Conservation (phyloP, 35 echinoderm and acorn worm species). For the Ophiothrix spiculata region DNA sequence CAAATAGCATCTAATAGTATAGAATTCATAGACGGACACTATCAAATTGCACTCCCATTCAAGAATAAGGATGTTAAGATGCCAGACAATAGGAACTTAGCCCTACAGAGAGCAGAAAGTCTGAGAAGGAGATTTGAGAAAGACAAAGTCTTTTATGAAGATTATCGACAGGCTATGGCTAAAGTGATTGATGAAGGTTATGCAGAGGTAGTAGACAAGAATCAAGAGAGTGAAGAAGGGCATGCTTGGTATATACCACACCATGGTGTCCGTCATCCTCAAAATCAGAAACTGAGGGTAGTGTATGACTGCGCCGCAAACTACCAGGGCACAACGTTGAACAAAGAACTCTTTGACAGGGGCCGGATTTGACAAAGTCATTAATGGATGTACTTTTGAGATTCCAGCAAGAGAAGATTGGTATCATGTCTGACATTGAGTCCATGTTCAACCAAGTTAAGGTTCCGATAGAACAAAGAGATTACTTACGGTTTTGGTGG, state of each 20-base stretch:
- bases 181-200: background rate
- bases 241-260: background rate
- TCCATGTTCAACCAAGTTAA: slow-evolving; percentile 4
- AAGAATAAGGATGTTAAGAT: background rate
- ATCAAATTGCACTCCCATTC: background rate
- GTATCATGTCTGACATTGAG: slow-evolving; percentile 58
- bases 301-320: background rate
- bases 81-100: background rate
- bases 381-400: slow-evolving; percentile 54
- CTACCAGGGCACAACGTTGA: background rate
- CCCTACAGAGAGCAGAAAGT: background rate
- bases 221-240: no score
- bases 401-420: slow-evolving; percentile 54
- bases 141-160: background rate
- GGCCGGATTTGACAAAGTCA: slow-evolving; percentile 64
- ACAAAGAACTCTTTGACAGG: no score
- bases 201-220: background rate
- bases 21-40: background rate
- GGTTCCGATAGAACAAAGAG: slow-evolving; percentile 35
- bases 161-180: background rate
- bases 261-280: background rate
- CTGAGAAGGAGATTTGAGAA: background rate
- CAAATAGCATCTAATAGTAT: background rate
- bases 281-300: background rate
- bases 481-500: slow-evolving; percentile 56